Percentiles rank a stretch among this genome's conserved stretches.
Conservation (phyloP, 2,113 vertebrate genomes). For the western clawed frog (Xenopus tropicalis) region DNA sequence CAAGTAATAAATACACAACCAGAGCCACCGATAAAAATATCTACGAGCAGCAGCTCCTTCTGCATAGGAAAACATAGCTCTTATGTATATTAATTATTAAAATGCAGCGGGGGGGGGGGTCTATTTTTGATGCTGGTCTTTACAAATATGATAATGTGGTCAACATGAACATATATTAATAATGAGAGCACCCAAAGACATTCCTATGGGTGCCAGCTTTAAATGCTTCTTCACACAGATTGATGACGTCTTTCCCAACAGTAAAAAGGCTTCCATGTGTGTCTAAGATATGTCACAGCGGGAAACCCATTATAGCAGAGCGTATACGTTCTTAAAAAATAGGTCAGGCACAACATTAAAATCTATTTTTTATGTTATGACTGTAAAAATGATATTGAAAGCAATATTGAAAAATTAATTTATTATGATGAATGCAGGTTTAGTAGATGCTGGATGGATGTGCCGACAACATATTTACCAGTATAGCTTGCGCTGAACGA, state of each 20-base stretch:
- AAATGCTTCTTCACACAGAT: conserved; percentile 30
- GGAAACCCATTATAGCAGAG: conserved; percentile 54
- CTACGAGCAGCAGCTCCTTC: too few species aligned
- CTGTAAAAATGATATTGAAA: conserved; percentile 47
- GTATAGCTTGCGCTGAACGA: conserved; percentile 35
- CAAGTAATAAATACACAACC: too few species aligned
- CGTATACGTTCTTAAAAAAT: conserved; percentile 44
- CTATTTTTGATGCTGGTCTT: too few species aligned
- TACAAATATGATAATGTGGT: conserved; percentile 37
- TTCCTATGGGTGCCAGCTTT: not conserved
- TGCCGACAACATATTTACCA: conserved; percentile 50
- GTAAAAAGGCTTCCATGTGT: conserved; percentile 47
- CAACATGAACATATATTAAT: conserved; percentile 27
- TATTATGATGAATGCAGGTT: conserved; percentile 49
- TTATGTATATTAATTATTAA: too few species aligned
- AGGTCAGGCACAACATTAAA: conserved; percentile 42
- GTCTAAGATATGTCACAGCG: conserved; percentile 53
- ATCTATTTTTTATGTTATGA: conserved; percentile 49
- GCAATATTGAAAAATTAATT: conserved; percentile 43
- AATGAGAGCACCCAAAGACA: not conserved
- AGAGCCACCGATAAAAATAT: too few species aligned
- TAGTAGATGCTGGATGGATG: conserved; percentile 44
- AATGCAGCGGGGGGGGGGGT: too few species aligned
- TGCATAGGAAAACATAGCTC: too few species aligned
- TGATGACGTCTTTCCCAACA: conserved; percentile 53